Conservation (phyloP, 2,888 invertebrate genomes). For the Anaspis maculata region DNA sequence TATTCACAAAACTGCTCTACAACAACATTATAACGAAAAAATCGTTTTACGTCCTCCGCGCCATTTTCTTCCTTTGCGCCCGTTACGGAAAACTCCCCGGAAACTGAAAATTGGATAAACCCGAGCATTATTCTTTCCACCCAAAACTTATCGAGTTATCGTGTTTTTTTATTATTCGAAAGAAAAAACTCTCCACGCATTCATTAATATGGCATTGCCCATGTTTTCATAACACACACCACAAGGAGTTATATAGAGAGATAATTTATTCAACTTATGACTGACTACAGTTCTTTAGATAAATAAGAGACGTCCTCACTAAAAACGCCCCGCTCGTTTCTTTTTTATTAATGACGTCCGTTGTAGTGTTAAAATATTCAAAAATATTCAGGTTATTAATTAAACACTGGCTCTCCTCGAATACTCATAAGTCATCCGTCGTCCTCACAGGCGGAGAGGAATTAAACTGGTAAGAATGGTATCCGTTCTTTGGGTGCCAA, state of each 20-base stretch:
- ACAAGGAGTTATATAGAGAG: too few species aligned
- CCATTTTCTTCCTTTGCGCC: too few species aligned
- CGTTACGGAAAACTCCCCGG: too few species aligned
- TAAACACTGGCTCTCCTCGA: slow-evolving; percentile 28
- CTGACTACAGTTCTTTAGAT: slow-evolving; percentile 30
- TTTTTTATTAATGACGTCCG: slow-evolving; percentile 32
- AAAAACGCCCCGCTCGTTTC: slow-evolving; percentile 27
- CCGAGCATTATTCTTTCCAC: too few species aligned
- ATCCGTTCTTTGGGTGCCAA: slow-evolving; percentile 19
- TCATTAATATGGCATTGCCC: too few species aligned
- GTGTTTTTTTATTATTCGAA: too few species aligned
- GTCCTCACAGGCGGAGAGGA: slow-evolving; percentile 15
- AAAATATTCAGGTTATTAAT: slow-evolving; percentile 34
- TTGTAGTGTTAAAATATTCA: slow-evolving; percentile 35
- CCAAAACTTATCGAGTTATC: too few species aligned
- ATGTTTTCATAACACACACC: too few species aligned
- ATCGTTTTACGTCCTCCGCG: background rate
- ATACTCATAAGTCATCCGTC: slow-evolving; percentile 27
- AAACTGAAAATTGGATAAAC: too few species aligned
- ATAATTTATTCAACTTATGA: slow-evolving; percentile 27
- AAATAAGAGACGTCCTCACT: slow-evolving; percentile 28
- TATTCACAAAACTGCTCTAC: slow-evolving; percentile 7
- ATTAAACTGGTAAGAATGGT: slow-evolving; percentile 23
- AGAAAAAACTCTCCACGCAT: too few species aligned
- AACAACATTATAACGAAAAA: background rate